phyloP scores from a whole-genome alignment of 1,140 invertebrate genomes.

The Pteromalus puparum region DNA sequence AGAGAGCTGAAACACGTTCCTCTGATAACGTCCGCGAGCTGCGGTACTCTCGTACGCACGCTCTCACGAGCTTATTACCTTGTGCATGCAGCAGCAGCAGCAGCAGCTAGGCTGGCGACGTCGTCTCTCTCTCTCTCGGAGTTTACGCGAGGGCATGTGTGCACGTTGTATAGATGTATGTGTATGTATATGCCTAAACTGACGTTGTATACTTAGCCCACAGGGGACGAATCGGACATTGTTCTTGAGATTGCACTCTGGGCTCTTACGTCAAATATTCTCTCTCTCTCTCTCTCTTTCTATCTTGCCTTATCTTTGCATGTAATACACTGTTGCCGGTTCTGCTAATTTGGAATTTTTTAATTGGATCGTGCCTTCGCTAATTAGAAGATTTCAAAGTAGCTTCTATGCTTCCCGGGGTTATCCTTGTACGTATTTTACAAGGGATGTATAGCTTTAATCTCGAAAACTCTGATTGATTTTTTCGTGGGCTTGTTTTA shows the following conservation, averaged over 20 bases:
- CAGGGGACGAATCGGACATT: conserved; percentile 27
- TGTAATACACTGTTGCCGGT: too few species aligned
- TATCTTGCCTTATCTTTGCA: neutral
- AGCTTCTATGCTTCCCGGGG: too few species aligned
- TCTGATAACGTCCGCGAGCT: conserved; percentile 26
- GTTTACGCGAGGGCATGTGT: neutral
- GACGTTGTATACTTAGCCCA: neutral
- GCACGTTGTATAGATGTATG: neutral
- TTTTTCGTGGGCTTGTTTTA: too few species aligned
- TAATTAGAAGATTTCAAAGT: neutral
- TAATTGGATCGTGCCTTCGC: neutral
- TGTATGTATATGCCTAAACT: neutral
- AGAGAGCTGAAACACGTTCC: neutral
- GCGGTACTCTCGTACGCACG: neutral
- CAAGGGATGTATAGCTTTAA: too few species aligned
- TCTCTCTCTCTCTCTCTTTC: neutral
- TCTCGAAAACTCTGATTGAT: too few species aligned
- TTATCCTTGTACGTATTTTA: neutral
- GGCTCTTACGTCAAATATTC: neutral
- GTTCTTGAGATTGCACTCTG: conserved; percentile 10
- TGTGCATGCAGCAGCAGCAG: neutral
- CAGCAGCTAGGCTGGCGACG: neutral
- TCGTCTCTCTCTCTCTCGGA: too few species aligned
- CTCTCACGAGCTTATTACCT: neutral
- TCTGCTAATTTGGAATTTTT: neutral